These are phyloP conservation scores for Eurytoma californica DNA, from an alignment of 2,888 invertebrate species.

Conservation along the genomic window DNA sequence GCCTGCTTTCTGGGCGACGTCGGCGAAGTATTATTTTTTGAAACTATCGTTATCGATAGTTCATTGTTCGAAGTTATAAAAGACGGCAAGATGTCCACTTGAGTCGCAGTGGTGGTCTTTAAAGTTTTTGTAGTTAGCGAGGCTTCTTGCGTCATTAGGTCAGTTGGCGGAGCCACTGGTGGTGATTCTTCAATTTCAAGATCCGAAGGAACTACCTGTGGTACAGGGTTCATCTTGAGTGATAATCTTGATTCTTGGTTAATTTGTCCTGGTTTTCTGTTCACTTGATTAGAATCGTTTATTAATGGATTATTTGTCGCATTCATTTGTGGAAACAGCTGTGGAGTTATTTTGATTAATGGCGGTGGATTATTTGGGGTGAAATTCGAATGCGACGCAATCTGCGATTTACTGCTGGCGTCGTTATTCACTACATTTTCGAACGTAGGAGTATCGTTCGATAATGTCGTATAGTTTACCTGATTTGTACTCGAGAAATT, in stretches of 20 bases:
- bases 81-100: slow-evolving; percentile 50
- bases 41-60: slow-evolving; percentile 48
- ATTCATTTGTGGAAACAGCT: background rate
- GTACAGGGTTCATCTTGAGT: background rate
- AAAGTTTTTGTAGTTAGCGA: background rate
- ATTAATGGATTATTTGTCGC: slow-evolving; percentile 16
- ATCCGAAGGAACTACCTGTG: slow-evolving; percentile 3
- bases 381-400: background rate
- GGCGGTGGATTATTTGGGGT: slow-evolving; percentile 28
- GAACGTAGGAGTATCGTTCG: background rate
- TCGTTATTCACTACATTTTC: slow-evolving; percentile 18
- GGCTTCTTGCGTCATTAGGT: background rate
- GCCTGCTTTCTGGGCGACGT: slow-evolving; percentile 49
- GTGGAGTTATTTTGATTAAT: slow-evolving; percentile 35
- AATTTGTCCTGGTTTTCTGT: background rate
- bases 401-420: background rate
- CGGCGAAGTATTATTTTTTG: slow-evolving; percentile 32
- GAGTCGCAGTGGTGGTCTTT: slow-evolving; percentile 46
- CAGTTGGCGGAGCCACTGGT: background rate
- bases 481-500: slow-evolving; percentile 13
- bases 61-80: slow-evolving; percentile 35
- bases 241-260: slow-evolving; percentile 15
- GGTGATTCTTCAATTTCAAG: background rate
- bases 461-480: background rate
- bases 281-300: background rate